Evolutionary conservation across 2,113 vertebrate species (phyloP).

Genomic region (Onychostruthus taczanowskii): DNA sequence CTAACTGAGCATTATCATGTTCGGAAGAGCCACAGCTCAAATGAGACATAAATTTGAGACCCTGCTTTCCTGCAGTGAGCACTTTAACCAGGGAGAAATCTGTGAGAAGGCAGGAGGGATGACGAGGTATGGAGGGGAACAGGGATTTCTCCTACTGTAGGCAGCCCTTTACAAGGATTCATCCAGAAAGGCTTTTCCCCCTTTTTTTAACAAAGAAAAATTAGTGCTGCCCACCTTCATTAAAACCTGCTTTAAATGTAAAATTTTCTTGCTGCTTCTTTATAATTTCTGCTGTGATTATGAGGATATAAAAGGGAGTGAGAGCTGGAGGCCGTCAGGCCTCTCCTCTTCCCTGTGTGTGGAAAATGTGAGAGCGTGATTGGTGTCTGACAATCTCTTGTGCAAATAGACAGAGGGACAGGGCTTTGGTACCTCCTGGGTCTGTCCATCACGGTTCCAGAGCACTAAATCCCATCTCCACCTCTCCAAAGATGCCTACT

Average conservation of each 20-base stretch:
- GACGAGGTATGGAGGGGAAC: neutral
- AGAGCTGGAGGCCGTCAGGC: neutral
- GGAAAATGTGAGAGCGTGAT: rapidly evolving
- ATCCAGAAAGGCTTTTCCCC: rapidly evolving
- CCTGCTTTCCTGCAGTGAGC: neutral
- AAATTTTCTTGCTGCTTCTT: neutral
- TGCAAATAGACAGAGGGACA: neutral
- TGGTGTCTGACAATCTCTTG: neutral
- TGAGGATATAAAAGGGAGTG: neutral
- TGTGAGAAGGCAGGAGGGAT: neutral
- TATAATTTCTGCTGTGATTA: neutral
- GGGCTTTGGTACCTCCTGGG: neutral
- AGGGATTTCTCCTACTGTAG: neutral
- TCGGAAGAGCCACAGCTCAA: neutral
- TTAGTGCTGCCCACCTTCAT: neutral
- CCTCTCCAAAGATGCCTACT: neutral
- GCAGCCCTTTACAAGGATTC: neutral
- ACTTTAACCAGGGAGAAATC: neutral
- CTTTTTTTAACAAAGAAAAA: neutral
- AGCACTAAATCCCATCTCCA: neutral
- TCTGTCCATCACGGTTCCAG: neutral
- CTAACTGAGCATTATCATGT: neutral
- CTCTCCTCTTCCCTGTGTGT: neutral
- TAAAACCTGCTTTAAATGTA: neutral
- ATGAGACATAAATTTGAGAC: neutral